These are phyloP conservation scores for Podarcis siculus DNA, from an alignment of 2,797 vertebrate species.

Conservation along the genomic window DNA sequence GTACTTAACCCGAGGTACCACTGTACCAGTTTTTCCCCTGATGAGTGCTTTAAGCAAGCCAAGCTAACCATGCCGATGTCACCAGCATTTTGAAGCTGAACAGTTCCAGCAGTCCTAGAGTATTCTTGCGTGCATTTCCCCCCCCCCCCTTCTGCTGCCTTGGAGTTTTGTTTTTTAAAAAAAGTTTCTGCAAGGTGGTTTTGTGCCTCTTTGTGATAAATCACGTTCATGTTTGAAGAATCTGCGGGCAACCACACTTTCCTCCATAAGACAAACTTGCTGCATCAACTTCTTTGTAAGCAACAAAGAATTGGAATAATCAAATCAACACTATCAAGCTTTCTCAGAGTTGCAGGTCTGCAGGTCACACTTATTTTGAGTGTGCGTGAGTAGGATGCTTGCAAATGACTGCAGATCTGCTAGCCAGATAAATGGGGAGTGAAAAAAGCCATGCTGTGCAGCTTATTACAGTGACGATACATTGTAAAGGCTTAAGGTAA, in stretches of 20 bases:
- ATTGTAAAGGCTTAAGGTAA: not conserved
- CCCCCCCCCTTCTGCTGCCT: not conserved
- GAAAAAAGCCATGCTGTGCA: not conserved
- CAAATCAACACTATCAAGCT: not conserved
- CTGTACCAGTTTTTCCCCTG: no score
- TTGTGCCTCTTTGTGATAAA: not conserved
- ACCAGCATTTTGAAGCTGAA: not conserved
- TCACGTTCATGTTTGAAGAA: not conserved
- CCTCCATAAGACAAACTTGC: not conserved
- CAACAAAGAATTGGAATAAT: not conserved
- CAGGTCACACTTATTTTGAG: not conserved
- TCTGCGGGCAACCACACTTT: not conserved
- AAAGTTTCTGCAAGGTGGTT: not conserved
- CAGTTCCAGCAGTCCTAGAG: no score
- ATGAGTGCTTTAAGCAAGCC: no score
- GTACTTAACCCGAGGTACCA: no score
- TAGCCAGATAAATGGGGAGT: not conserved
- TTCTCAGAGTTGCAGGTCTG: not conserved
- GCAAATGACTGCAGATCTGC: not conserved
- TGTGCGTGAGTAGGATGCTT: not conserved
- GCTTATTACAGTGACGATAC: not conserved
- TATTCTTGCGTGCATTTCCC: not conserved
- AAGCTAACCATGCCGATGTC: no score
- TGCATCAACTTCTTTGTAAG: not conserved
- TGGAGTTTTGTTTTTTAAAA: not conserved